Evolutionary conservation across 1,140 invertebrate species (phyloP), one percentile per base, ranked within the genome.

Genomic region (Plectus sambesii): DNA sequence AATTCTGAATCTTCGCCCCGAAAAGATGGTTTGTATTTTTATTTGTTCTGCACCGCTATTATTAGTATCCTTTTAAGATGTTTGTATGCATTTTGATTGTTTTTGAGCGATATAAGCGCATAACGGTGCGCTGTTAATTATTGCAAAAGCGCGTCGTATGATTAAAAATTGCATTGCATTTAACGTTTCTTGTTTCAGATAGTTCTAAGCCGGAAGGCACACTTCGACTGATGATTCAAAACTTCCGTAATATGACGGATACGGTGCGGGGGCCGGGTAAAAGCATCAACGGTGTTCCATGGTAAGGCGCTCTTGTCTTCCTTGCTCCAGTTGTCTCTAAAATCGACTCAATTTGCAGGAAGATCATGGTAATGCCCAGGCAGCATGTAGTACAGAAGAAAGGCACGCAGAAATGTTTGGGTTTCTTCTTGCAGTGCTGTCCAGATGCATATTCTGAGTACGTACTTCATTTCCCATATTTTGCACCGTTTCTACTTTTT

Each of bases 301-400:
- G 61, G 61, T 61, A 25, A 42, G 42, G n/a, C n/a, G n/a, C n/a
- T n/a, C n/a, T n/a, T n/a, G n/a, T n/a, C n/a, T n/a, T n/a, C n/a
- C n/a, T n/a, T n/a, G n/a, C n/a, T n/a, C n/a, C n/a, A n/a, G n/a
- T n/a, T n/a, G n/a, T n/a, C n/a, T n/a, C n/a, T n/a, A n/a, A n/a
- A n/a, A n/a, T n/a, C n/a, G n/a, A n/a, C n/a, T n/a, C n/a, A 9
- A 39, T 53, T 29, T 64, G 38, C 47, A 77, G 76, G 76, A 93
- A 94, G 75, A 97, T 97, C 38, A 96, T 99, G 90, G 85, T 93
- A 1, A 97, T 97, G 87, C 89, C 86, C 12, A 75, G 88, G 5
- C 67, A 69, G 39, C 64, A 67, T 51, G 58, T 69, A 36, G 64
- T 67, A 8, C 60, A 68, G 49, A 67, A 67, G 35, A 69, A 69